phyloP scores from a whole-genome alignment of 2,113 vertebrate genomes.

The Megaceryle torquata region DNA sequence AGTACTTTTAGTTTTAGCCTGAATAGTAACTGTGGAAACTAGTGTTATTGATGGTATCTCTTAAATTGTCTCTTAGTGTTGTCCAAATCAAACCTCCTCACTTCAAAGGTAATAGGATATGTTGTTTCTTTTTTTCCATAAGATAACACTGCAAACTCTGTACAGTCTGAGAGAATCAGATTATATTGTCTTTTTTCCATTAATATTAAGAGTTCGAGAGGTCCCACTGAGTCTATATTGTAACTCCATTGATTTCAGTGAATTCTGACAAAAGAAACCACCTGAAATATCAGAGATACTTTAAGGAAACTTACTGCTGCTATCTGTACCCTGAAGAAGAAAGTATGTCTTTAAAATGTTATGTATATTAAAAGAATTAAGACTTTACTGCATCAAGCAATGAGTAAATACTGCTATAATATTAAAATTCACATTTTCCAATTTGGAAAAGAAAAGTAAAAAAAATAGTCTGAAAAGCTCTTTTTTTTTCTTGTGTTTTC shows the following conservation, averaged over 20 bases:
- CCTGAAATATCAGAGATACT: background rate
- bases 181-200: background rate
- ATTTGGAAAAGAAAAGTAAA: background rate
- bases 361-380: background rate
- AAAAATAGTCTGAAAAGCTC: background rate
- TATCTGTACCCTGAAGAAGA: background rate
- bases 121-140: background rate
- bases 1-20: background rate
- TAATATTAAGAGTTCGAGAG: background rate
- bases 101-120: background rate
- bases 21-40: background rate
- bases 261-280: background rate
- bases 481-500: background rate
- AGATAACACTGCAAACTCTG: background rate
- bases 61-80: background rate
- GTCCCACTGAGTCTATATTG: background rate
- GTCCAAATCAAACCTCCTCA: background rate
- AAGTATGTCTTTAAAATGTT: background rate
- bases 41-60: background rate
- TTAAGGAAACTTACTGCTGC: background rate
- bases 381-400: background rate
- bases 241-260: background rate
- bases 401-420: background rate
- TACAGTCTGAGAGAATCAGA: background rate
- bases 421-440: background rate